Evolutionary conservation across 2,797 vertebrate genomes (phyloP).

Genomic region (Eospalax fontanierii): DNA sequence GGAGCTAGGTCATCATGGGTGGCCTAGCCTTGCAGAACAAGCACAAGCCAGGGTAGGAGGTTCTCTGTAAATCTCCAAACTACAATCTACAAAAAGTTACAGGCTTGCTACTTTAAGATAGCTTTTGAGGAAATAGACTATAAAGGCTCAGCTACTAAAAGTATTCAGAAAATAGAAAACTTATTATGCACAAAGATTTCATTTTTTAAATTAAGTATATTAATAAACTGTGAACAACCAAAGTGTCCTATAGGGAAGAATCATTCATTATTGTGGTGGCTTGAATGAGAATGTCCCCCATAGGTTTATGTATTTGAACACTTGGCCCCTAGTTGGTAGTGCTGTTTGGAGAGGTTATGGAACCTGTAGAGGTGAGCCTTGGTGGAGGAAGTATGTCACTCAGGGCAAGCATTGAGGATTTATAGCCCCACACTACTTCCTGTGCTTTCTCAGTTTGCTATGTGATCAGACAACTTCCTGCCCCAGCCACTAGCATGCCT

Average conservation of each 20-base stretch:
- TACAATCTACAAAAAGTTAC: neutral
- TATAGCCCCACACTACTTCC: too few species aligned
- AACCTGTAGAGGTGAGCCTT: too few species aligned
- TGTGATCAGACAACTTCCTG: too few species aligned
- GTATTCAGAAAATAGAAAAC: constrained; percentile 9
- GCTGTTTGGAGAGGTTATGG: too few species aligned
- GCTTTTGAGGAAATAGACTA: neutral
- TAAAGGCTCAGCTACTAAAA: constrained; percentile 10
- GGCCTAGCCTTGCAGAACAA: neutral
- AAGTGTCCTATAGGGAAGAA: neutral
- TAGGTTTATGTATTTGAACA: too few species aligned
- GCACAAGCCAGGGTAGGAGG: neutral
- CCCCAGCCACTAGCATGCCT: too few species aligned
- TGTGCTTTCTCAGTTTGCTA: too few species aligned
- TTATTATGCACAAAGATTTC: constrained; percentile 18
- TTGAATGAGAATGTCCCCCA: too few species aligned
- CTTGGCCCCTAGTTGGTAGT: too few species aligned
- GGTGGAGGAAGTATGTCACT: too few species aligned
- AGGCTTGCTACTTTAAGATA: neutral
- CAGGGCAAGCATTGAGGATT: too few species aligned
- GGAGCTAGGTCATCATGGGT: neutral
- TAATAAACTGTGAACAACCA: constrained; percentile 35
- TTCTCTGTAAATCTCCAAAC: neutral
- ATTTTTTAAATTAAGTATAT: constrained; percentile 28
- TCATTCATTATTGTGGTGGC: neutral